Evolutionary conservation across 2,888 invertebrate genomes (phyloP), one percentile per base, ranked within the genome.

Genomic region (Athripsodes cinereus): DNA sequence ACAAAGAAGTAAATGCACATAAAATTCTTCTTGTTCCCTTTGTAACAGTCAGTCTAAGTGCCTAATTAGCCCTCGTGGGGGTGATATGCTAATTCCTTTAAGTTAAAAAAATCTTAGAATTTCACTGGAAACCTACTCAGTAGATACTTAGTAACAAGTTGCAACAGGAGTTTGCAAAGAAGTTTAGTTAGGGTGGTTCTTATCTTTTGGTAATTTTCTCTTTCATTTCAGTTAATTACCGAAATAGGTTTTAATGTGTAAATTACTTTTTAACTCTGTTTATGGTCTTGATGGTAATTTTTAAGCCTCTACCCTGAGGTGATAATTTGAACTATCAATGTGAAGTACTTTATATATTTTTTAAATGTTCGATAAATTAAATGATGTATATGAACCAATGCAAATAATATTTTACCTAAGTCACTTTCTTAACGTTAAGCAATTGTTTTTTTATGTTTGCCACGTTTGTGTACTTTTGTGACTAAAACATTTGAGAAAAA

Each of bases 21-120:
- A 61, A 61, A 62, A 62, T 62, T 58, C 61, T 63, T 63, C 13
- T 55, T 55, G 34, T 62, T 63, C 57, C 59, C 61, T 58, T 61
- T 57, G 57, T 59, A 53, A 58, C 53, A 55, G 57, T 58, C 56
- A 47, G 50, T 16, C 16, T 53, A 51, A 57, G 60, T 51, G 20
- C 58, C 60, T 61, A 63, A 61, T 63, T 61, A 61, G 61, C 58
- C 59, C 55, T 59, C 62, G 60, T 52, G 40, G 62, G 59, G 63
- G 63, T 61, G 61, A 63, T 63, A 63, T 63, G 63, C 63, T 51
- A 63, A 63, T 63, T 52, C 22, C 50, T 61, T 63, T 58, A 54
- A 47, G 26, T 22, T 53, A 57, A 59, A 63, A 61, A 63, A 56
- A 60, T 59, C 56, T 55, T 58, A 58, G 58, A 58, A 63, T 63